Conservation (phyloP, 2,797 vertebrate genomes). For the Falco peregrinus region DNA sequence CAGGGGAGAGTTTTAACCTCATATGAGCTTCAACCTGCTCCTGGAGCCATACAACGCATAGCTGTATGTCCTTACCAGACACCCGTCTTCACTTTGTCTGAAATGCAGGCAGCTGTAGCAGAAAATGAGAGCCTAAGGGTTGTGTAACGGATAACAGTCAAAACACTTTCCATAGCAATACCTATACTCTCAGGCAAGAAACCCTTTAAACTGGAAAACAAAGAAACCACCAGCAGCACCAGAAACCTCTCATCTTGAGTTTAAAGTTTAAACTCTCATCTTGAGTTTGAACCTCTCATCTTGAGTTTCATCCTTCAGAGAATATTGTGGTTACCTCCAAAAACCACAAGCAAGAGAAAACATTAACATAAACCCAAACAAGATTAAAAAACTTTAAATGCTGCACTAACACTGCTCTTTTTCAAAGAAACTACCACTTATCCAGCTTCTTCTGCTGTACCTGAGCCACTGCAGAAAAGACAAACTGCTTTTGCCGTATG, state of each 20-base stretch:
- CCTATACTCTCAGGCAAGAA: not conserved
- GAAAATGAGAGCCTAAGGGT: conserved; percentile 1
- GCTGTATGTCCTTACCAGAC: not conserved
- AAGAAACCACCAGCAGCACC: not conserved
- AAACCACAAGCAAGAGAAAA: conserved; percentile 3
- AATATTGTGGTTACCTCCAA: not conserved
- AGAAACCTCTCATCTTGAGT: not conserved
- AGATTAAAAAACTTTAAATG: not conserved
- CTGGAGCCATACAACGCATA: not conserved
- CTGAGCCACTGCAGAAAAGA: not conserved
- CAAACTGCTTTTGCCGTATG: not conserved
- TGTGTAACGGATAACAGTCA: not conserved
- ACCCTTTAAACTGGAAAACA: not conserved
- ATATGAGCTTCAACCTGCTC: not conserved
- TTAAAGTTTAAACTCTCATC: not conserved
- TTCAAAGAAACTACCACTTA: not conserved
- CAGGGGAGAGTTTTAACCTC: not conserved
- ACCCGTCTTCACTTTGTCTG: not conserved
- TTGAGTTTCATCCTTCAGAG: not conserved
- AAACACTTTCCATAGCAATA: not conserved
- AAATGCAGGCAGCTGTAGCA: not conserved
- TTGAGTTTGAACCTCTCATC: not conserved
- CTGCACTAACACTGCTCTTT: not conserved
- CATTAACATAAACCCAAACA: not conserved
- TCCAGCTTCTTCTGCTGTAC: not conserved